Conservation (phyloP, 37 sponge, comb jelly and placozoan species). For the Axinella damicornis region DNA sequence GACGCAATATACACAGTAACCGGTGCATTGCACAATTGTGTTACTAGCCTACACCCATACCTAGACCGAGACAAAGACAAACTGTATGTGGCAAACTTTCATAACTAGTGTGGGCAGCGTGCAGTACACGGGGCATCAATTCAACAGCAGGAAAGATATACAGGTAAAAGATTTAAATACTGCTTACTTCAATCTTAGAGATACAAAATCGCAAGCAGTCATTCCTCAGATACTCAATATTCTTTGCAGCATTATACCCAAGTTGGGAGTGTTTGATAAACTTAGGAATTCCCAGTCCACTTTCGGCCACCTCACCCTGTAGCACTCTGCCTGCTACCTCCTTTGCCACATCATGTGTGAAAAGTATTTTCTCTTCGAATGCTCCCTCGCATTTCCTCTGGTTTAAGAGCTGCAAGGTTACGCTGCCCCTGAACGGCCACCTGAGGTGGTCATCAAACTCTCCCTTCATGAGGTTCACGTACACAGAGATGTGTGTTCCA, state of each 20-base stretch:
- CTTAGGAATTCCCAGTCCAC: slow-evolving; percentile 53
- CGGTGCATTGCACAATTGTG: no score
- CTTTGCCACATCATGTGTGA: slow-evolving; percentile 12
- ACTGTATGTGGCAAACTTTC: no score
- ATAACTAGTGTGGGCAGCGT: no score
- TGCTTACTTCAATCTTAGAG: not conserved
- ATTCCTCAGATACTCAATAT: slow-evolving; percentile 45
- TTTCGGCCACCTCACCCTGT: slow-evolving; percentile 25
- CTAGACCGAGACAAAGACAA: no score
- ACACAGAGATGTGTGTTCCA: slow-evolving; percentile 39
- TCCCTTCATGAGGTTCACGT: slow-evolving; percentile 45
- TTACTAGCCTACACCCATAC: no score
- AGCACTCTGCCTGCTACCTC: slow-evolving; percentile 38
- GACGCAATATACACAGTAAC: no score
- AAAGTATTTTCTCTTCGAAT: slow-evolving; percentile 26
- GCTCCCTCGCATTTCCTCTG: slow-evolving; percentile 12
- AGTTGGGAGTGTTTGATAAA: slow-evolving; percentile 37
- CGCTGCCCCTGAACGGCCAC: slow-evolving; percentile 44
- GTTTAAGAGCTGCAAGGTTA: slow-evolving; percentile 27
- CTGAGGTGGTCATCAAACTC: slow-evolving; percentile 26
- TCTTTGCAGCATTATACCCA: slow-evolving; percentile 6
- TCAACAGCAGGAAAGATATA: not conserved
- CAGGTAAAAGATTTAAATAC: not conserved
- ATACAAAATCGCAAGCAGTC: slow-evolving; percentile 43
- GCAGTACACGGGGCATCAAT: no score